Evolutionary conservation across 2,113 vertebrate genomes (phyloP), one percentile per base, ranked within the genome.

Genomic region (Tiliqua scincoides): DNA sequence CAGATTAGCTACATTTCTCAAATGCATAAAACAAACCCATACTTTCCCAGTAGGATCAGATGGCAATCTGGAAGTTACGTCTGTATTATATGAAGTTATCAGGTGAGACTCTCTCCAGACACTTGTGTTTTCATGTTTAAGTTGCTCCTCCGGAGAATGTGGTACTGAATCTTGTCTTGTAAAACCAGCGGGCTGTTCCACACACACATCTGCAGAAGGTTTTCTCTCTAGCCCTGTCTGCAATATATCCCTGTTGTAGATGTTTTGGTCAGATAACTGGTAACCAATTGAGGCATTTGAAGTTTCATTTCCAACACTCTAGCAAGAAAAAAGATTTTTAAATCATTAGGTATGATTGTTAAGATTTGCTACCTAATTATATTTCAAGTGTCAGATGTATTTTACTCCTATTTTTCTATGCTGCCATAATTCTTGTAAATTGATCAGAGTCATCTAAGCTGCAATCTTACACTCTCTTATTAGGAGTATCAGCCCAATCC

Each of bases 271-370:
- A 79, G 93, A 93, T 32, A 95, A 71, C 10, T 8, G 80, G 25
- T 93, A 91, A 91, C 93, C 95, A 85, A 88, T 77, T 83, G 87
- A 72, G 83, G 65, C 75, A 90, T 91, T 65, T 83, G 84, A 94
- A 91, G 93, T 88, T 81, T 95, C 97, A 89, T 97, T 94, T 68
- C 79, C 95, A 91, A 91, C 14, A 83, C 94, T 93, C 96, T 97
- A 93, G 78, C 95, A 95, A 72, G 88, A 92, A 74, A 90, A 12
- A 85, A 54, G 88, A 52, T 6, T 88, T 71, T 25, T 87, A 27
- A 3, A 79, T 2, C 32, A 1, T 37, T 82, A 63, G 18, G 4
- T 2, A 81, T 12, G 7, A 40, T 23, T 83, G 81, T 63, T 84
- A 32, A 63, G 82, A 82, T 75, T 2, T 18, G 21, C 27, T 11